Base-by-base conservation (phyloP, 2,888 invertebrate genomes). In the Caenorhabditis uteleia region DNA sequence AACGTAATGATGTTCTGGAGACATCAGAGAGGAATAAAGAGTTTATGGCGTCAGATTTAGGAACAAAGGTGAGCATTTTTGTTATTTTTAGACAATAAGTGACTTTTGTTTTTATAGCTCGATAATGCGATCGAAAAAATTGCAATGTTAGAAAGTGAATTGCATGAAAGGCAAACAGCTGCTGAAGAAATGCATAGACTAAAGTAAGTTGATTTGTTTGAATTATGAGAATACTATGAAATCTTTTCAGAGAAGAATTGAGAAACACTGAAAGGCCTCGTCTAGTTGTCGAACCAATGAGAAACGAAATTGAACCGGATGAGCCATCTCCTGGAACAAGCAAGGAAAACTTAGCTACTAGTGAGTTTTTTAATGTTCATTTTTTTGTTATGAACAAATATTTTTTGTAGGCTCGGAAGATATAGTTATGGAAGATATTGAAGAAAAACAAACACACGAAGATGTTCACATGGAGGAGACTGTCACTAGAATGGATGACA, bases 1-100 rank as follows among this genome's bases (percentile, higher is more conserved):
- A 69, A 38, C 44, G 51, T n/a, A 72, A 69, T 33, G 72, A 72
- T 36, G 69, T 65, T 2, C 47, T 72, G 21, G 69, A 72, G 34
- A 50, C 54, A 21, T 48, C 64, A 2, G 69, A 69, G 5, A 33
- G 72, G 27, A 65, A 67, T 45, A 69, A 69, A 33, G 68, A 72
- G 34, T 69, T 60, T 44, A 38, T 66, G 27, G 51, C 66, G n/a
- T 33, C 38, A 3, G 72, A 69, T 36, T 51, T 67, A 18, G 53
- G 53, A 1, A 42, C n/a, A 2, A 59, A 59, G 40, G 47, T 48
- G n/a, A 20, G 38, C 18, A 7, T 14, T 38, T 34, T n/a, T 31
- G 20, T 18, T 16, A 8, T 33, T 33, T 44, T 26, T 26, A 16
- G 16, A 21, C 5, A 47, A 16, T 18, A 3, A 21, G 21, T 25